Percentiles rank a stretch among this genome's conserved stretches.
Conservation (phyloP, 2,888 invertebrate genomes). For the Thymelicus sylvestris region DNA sequence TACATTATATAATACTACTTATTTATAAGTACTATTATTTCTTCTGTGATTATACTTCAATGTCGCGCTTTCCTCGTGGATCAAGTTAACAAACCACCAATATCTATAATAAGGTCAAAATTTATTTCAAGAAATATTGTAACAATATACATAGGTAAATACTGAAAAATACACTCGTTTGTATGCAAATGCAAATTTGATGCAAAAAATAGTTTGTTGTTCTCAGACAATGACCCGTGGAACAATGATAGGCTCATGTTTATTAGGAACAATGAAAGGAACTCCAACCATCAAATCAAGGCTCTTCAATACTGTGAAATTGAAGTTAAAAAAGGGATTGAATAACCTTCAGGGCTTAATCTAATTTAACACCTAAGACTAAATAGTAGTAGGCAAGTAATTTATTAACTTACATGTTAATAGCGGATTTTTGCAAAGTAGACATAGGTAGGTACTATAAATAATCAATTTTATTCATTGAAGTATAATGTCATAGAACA, state of each 20-base stretch:
- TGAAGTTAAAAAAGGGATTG: background rate
- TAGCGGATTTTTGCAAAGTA: no score
- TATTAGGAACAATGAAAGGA: slow-evolving; percentile 68
- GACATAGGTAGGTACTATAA: no score
- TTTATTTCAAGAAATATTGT: background rate
- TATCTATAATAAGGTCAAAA: background rate
- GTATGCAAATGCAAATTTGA: slow-evolving; percentile 66
- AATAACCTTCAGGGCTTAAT: background rate
- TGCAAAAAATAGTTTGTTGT: slow-evolving; percentile 51
- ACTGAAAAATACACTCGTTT: slow-evolving; percentile 58
- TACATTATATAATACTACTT: no score
- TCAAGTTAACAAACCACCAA: background rate
- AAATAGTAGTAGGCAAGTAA: no score
- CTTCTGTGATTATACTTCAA: no score
- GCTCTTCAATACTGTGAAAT: slow-evolving; percentile 13
- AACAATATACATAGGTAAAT: background rate
- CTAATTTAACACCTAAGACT: background rate
- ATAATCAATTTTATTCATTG: no score
- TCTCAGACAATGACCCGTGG: slow-evolving; percentile 66
- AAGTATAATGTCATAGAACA: no score
- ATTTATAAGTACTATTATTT: no score
- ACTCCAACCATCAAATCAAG: slow-evolving; percentile 46
- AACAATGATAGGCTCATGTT: slow-evolving; percentile 59
- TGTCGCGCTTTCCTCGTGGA: no score
- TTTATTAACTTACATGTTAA: no score